Percentiles rank a stretch among this genome's conserved stretches.
phyloP scores from a whole-genome alignment of 1,140 invertebrate species.

The Gonioctena quinquepunctata region DNA sequence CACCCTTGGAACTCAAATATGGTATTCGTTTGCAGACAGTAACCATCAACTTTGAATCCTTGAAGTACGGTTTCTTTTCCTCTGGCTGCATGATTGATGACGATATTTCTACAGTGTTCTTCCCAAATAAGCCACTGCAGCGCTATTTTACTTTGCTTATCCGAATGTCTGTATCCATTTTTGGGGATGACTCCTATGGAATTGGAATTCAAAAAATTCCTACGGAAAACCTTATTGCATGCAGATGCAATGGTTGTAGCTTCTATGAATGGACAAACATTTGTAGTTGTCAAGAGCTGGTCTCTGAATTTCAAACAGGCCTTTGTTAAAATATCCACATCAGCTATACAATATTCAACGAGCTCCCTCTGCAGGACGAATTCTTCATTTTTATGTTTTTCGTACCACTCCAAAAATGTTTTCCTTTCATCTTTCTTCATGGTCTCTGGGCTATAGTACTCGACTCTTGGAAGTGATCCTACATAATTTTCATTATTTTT shows the following conservation, averaged over 20 bases:
- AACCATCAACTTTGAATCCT: constrained; percentile 17
- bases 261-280: constrained; percentile 23
- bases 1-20: constrained; percentile 26
- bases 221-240: constrained; percentile 26
- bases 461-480: constrained; percentile 25
- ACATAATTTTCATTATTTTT: constrained; percentile 29
- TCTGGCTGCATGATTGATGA: constrained; percentile 17
- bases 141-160: background rate
- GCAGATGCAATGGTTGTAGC: constrained; percentile 19
- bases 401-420: constrained; percentile 13
- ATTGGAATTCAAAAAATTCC: constrained; percentile 21
- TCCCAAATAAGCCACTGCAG: background rate
- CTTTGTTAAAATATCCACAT: constrained; percentile 25
- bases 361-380: constrained; percentile 36
- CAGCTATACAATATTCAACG: constrained; percentile 26
- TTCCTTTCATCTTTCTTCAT: too few relatives aligned
- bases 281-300: constrained; percentile 1
- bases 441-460: constrained; percentile 26
- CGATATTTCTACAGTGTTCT: background rate
- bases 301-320: constrained; percentile 25
- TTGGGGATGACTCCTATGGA: constrained; percentile 16
- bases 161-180: background rate
- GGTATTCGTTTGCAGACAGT: background rate
- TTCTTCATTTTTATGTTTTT: constrained; percentile 21
- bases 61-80: constrained; percentile 1